Conservation (phyloP, 2,113 vertebrate genomes). For the Myotis davidii region DNA sequence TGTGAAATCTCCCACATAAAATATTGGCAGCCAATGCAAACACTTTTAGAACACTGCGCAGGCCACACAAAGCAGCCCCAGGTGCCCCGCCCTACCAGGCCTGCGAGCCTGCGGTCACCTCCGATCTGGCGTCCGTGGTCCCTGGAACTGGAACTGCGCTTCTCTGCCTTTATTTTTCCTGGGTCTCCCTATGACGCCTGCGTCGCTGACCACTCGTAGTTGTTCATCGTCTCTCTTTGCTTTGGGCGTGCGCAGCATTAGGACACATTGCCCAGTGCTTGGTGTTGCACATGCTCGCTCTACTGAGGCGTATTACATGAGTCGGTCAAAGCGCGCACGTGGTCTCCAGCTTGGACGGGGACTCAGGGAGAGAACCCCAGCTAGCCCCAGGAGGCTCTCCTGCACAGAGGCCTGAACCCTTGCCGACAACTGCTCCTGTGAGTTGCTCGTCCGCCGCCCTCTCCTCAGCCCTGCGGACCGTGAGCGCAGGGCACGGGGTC, state of each 20-base stretch:
- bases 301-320: rapidly evolving
- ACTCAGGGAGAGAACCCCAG: rapidly evolving
- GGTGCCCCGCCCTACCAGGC: rapidly evolving
- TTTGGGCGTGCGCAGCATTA: no score
- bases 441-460: rapidly evolving
- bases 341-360: rapidly evolving
- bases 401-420: rapidly evolving
- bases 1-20: not conserved
- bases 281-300: rapidly evolving
- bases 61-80: rapidly evolving
- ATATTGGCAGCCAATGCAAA: not conserved
- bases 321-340: rapidly evolving
- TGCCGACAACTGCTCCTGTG: rapidly evolving
- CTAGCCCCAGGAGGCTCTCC: rapidly evolving
- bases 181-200: rapidly evolving
- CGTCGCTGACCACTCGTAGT: not conserved
- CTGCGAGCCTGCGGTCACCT: rapidly evolving
- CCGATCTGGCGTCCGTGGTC: rapidly evolving
- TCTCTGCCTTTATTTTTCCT: not conserved
- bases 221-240: not conserved
- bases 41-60: rapidly evolving
- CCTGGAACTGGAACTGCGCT: rapidly evolving
- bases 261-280: not conserved
- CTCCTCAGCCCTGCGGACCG: rapidly evolving
- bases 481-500: not conserved